These are phyloP conservation scores for Dolichallabes microphthalmus DNA, from an alignment of 2,113 vertebrate genomes.

Conservation along the genomic window DNA sequence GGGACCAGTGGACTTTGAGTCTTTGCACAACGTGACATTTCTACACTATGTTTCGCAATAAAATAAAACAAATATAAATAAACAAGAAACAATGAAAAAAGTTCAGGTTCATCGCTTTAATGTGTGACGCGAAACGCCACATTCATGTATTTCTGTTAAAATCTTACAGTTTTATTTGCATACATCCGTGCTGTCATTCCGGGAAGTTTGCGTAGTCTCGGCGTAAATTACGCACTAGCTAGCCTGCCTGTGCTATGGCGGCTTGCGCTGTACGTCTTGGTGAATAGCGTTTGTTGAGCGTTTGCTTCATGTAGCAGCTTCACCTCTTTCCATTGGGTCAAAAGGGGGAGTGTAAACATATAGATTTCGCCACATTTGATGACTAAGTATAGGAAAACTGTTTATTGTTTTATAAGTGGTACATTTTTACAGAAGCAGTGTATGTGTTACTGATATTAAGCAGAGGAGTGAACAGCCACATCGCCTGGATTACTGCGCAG, in stretches of 20 bases:
- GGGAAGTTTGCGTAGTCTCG: slow-evolving; percentile 26
- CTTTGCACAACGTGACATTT: slow-evolving; percentile 5
- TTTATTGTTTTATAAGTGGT: background rate
- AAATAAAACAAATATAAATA: background rate
- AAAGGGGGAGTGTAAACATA: slow-evolving; percentile 67
- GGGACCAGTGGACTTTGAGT: slow-evolving; percentile 11
- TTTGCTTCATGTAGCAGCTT: slow-evolving; percentile 47
- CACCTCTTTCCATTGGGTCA: slow-evolving; percentile 59
- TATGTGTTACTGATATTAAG: background rate
- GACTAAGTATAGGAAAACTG: background rate
- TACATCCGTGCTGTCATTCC: slow-evolving; percentile 32
- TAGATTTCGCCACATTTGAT: slow-evolving; percentile 29
- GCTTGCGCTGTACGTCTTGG: slow-evolving; percentile 15
- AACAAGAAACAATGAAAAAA: background rate
- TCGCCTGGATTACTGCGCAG: slow-evolving; percentile 30
- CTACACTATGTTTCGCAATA: background rate
- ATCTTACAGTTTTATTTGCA: background rate
- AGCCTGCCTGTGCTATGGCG: rapidly evolving
- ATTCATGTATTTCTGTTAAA: background rate
- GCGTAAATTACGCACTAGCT: background rate
- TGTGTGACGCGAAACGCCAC: no score
- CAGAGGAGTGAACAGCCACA: slow-evolving; percentile 21
- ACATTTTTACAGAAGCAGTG: background rate
- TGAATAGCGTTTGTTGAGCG: slow-evolving; percentile 57
- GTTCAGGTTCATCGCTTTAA: background rate